Percentiles rank a stretch among this genome's conserved stretches.
Conservation (phyloP, 2,888 invertebrate species). For the Dioctria rufipes region DNA sequence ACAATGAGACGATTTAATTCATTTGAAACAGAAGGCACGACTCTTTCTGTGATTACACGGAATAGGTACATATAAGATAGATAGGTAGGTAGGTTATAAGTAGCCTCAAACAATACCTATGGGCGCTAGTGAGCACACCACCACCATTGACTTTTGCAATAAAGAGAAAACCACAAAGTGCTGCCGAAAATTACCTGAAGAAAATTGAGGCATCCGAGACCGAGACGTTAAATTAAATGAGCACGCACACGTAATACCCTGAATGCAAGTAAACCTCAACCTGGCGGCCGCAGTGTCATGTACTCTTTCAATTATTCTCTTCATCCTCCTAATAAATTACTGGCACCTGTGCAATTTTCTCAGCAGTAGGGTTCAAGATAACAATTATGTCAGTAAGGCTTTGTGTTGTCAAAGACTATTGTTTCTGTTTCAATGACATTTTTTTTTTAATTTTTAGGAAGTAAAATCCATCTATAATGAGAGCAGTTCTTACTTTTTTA, state of each 20-base stretch:
- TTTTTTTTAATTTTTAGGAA: background rate
- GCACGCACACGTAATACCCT: conserved; percentile 7
- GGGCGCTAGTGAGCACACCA: background rate
- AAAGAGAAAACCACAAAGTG: conserved; percentile 38
- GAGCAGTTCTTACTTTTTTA: no score
- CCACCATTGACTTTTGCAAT: background rate
- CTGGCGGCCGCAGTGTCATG: background rate
- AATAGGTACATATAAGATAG: background rate
- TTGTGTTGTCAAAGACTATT: no score
- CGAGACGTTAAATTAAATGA: background rate
- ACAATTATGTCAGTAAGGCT: background rate
- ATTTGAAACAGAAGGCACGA: background rate
- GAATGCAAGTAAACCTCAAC: no score
- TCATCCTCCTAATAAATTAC: conserved; percentile 8
- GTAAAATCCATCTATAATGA: background rate
- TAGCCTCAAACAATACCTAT: background rate
- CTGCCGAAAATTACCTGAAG: conserved; percentile 18
- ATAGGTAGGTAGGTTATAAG: background rate
- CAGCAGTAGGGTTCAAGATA: background rate
- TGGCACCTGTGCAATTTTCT: no score
- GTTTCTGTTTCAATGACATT: no score
- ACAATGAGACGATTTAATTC: conserved; percentile 43
- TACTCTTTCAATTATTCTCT: background rate
- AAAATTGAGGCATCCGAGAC: conserved; percentile 17
- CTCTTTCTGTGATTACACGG: conserved; percentile 19